phyloP scores from a whole-genome alignment of 2,797 vertebrate genomes.

The Carapus acus region DNA sequence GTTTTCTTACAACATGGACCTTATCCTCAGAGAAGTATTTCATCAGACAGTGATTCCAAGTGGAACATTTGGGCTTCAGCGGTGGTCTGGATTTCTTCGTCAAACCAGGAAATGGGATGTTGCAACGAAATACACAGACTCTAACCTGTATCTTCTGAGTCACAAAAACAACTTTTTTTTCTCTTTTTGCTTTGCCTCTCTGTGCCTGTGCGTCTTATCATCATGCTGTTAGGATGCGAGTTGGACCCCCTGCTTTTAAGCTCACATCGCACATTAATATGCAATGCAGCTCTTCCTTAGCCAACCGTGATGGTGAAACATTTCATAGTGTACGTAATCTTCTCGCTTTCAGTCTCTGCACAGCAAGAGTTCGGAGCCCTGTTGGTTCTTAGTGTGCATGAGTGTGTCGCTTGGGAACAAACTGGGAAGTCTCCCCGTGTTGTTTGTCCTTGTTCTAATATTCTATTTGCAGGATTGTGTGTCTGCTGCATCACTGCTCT shows the following conservation, averaged over 20 bases:
- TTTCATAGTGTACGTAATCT: background rate
- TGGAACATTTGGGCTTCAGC: conserved; percentile 26
- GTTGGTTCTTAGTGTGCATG: background rate
- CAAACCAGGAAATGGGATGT: conserved; percentile 18
- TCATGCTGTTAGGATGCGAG: background rate
- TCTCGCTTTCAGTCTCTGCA: background rate
- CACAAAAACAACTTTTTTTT: too few relatives aligned
- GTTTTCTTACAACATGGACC: conserved; percentile 33
- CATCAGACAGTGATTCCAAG: conserved; percentile 47
- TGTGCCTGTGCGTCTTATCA: too few relatives aligned
- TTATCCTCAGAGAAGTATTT: conserved; percentile 38
- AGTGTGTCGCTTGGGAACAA: background rate
- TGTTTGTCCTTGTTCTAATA: background rate
- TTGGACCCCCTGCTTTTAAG: background rate
- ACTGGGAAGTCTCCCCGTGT: background rate
- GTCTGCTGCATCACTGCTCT: background rate
- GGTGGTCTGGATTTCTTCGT: conserved; percentile 15
- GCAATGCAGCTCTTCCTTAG: background rate
- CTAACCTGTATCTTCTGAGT: too few relatives aligned
- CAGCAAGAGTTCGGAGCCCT: background rate
- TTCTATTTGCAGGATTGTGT: background rate
- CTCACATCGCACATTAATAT: background rate
- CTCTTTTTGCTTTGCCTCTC: too few relatives aligned
- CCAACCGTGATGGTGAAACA: background rate
- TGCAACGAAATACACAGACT: background rate